Evolutionary conservation across 1,140 invertebrate genomes (phyloP).

Genomic region (Brachystomella parvula): DNA sequence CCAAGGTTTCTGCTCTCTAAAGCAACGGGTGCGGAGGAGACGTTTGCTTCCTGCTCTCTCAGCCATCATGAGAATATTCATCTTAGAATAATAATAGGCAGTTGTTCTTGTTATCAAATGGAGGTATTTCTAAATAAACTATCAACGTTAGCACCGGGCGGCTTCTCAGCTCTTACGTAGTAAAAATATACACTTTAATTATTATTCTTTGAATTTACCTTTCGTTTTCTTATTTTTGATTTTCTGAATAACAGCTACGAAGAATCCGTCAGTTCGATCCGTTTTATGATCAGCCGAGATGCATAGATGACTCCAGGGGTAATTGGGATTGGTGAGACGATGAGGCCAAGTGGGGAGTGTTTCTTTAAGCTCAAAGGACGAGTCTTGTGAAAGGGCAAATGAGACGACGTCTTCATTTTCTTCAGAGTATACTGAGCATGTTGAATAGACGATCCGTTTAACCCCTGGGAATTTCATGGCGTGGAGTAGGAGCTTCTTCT

Average conservation of each 20-base stretch:
- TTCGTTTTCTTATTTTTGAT: constrained; percentile 13
- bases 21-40: neutral
- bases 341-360: constrained; percentile 36
- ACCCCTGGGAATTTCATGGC: constrained; percentile 77
- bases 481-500: constrained; percentile 73
- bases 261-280: constrained; percentile 87
- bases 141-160: too few species aligned
- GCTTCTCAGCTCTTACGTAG: too few species aligned
- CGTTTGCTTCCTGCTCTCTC: neutral
- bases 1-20: neutral
- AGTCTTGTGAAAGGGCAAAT: constrained; percentile 46
- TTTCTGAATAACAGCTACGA: constrained; percentile 75
- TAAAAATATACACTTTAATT: too few species aligned
- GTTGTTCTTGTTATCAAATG: neutral
- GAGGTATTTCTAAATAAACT: neutral
- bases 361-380: constrained; percentile 29
- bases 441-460: constrained; percentile 85
- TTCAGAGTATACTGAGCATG: constrained; percentile 78
- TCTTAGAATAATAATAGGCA: neutral
- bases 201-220: too few species aligned
- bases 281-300: constrained; percentile 63
- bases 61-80: neutral
- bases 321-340: constrained; percentile 43
- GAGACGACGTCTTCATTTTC: constrained; percentile 86
- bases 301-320: constrained; percentile 59